Evolutionary conservation across 2,888 invertebrate species (phyloP).

Genomic region (Ptilodon capucinus): DNA sequence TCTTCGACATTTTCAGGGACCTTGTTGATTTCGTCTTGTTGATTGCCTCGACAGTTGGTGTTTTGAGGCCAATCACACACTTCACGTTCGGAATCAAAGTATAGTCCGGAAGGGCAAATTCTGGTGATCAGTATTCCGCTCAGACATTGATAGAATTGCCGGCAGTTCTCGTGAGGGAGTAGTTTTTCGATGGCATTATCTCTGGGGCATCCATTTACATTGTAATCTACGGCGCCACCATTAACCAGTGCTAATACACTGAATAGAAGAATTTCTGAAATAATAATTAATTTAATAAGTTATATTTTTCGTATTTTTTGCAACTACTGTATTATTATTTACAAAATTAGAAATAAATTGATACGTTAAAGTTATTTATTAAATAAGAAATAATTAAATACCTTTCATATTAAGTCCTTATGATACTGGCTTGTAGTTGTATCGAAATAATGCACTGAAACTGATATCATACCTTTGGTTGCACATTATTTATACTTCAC

Average conservation of each 20-base stretch:
- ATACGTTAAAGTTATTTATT: too few relatives aligned
- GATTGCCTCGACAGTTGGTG: background rate
- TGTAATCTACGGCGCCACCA: background rate
- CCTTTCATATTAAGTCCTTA: conserved; percentile 12
- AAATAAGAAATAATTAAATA: background rate
- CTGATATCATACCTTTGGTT: conserved; percentile 3
- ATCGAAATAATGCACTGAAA: conserved; percentile 7
- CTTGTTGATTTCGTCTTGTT: background rate
- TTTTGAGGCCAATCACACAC: background rate
- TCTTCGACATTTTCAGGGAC: background rate
- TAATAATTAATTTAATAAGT: background rate
- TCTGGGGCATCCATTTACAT: background rate
- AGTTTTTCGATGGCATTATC: background rate
- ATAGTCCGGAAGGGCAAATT: background rate
- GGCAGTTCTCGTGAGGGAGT: background rate
- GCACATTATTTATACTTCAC: conserved; percentile 20
- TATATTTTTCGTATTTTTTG: too few relatives aligned
- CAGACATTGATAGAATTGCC: background rate
- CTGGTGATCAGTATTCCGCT: background rate
- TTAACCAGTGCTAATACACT: background rate
- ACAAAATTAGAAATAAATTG: too few relatives aligned
- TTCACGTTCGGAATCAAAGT: background rate
- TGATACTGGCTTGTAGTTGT: background rate
- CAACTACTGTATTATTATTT: too few relatives aligned
- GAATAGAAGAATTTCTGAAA: conserved; percentile 2